Base-by-base conservation (phyloP, 2,113 vertebrate genomes). In the Larimichthys crocea region DNA sequence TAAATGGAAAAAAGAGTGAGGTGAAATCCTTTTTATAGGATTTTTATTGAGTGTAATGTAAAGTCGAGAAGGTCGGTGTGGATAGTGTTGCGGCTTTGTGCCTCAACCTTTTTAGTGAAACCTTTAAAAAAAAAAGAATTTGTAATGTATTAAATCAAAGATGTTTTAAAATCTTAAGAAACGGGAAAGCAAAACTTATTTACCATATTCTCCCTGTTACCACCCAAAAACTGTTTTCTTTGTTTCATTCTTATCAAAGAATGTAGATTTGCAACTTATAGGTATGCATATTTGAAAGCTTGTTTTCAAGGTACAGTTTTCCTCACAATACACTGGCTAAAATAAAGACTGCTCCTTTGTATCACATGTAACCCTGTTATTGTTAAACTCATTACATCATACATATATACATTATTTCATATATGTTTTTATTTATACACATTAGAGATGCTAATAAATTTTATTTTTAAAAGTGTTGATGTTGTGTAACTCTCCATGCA, bases 381-480 rank as follows among this genome's bases (percentile, higher is more conserved):
- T 93, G 91, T 96, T 97, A 93, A 88, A 96, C 95, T 96, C 92
- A 95, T 95, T 94, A 94, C 95, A 95, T 96, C 93, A 95, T 95
- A 94, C 87, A 90, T 94, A 92, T 94, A 95, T 93, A 91, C 92
- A 83, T 95, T 96, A 95, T 96, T 95, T 94, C 96, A 94, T 95
- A 92, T 94, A 93, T 94, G 94, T 95, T 97, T 95, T 97, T 97
- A 95, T 96, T 96, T 96, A 95, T 96, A 96, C 96, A 96, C 95
- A 93, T 96, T 94, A 94, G 94, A 95, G 94, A 96, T 94, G 94
- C 94, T 94, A 96, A 95, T 97, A 96, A 96, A 97, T 97, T 96
- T 96, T 96, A 96, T 97, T 96, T 96, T 96, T 95, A 96, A 97
- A 96, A 95, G 91, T 95, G 96, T 85, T 85, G 60, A 90, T n/a